Base-by-base conservation (phyloP, 2,888 invertebrate genomes). In the Odiellus spinosus region DNA sequence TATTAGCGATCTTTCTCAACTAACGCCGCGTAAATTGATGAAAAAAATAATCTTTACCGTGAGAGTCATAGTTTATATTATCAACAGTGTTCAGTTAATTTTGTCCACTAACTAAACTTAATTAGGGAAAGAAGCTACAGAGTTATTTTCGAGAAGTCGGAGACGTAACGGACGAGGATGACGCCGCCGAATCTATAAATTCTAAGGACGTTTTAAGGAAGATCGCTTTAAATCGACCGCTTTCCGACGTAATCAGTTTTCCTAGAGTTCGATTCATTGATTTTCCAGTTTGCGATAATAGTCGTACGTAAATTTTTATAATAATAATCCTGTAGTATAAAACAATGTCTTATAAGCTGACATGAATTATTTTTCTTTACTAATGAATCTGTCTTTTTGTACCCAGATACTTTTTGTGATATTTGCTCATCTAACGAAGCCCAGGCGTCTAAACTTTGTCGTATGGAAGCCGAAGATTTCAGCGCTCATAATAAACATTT, bases 121-220 rank as follows among this genome's bases (percentile, higher is more conserved):
- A 39, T 45, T 53, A 71, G 71, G 68, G 69, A 44, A 70, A 70
- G 58, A 69, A 68, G 52, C 59, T 71, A 39, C 59, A 64, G 6
- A 44, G 54, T 10, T 58, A 60, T 39, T 56, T 57, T 18, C 60
- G 62, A 39, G 61, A 58, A n/a, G 47, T 42, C 45, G 71, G 70
- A 2, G 71, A 71, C 39, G 71, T 73, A 3, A 68, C 69, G 2
- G 72, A 73, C 51, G 72, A 73, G 56, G 72, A 73, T 56, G 72
- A 73, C 52, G 66, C 67, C n/a, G 61, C 63, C 20, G 68, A 67
- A 41, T 47, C 47, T 17, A 50, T 21, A 18, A 48, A 43, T 18
- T 49, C 45, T 42, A 48, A 48, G 34, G 50, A 46, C 38, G 43
- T 51, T 17, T 44, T 49, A 18, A 52, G 42, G 14, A 52, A 50